Evolutionary conservation across 1,140 invertebrate species (phyloP), one percentile per base, ranked within the genome.

Genomic region (Zaprionus camerounensis): DNA sequence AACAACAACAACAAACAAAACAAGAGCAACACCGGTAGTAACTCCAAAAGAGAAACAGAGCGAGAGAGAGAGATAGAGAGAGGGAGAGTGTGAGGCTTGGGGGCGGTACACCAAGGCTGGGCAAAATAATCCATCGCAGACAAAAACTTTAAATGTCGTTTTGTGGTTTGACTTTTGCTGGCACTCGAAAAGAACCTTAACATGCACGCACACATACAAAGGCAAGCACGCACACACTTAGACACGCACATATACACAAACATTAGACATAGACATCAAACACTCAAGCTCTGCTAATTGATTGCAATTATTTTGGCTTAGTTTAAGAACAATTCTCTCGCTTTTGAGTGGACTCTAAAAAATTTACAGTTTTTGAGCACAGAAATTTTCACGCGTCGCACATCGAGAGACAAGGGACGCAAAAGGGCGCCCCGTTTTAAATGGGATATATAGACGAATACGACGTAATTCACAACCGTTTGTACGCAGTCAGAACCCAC

Each of bases 401-500:
- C 80, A 26, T 2, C 13, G 5, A 59, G 57, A 51, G 9, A 9
- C 56, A 24, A 64, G 34, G 31, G 68, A 64, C 31, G 44, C 9
- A 9, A 44, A 20, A 31, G 59, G 46, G 46, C 20, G 46, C 20
- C 12, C 46, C 46, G 20, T 5, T 46, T 9, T 20, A 20, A 51
- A 51, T 51, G 46, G 46, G 46, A 22, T 51, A 51, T 9, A 59
- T 38, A 62, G 26, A 28, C 62, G 61, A 56, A 69, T 46, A 63
- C 78, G 79, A 41, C 58, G 46, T 66, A 70, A 80, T 78, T 91
- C 90, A 91, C 90, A 91, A 91, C 90, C 90, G 91, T 91, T 86
- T 80, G 80, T 83, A 87, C 76, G 80, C 82, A 91, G 80, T 84
- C 77, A 81, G 78, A 78, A 77, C 76, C 83, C 79, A 74, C 82